These are phyloP conservation scores for Poeciliopsis turneri DNA, from an alignment of 2,797 vertebrate genomes.

Conservation along the genomic window DNA sequence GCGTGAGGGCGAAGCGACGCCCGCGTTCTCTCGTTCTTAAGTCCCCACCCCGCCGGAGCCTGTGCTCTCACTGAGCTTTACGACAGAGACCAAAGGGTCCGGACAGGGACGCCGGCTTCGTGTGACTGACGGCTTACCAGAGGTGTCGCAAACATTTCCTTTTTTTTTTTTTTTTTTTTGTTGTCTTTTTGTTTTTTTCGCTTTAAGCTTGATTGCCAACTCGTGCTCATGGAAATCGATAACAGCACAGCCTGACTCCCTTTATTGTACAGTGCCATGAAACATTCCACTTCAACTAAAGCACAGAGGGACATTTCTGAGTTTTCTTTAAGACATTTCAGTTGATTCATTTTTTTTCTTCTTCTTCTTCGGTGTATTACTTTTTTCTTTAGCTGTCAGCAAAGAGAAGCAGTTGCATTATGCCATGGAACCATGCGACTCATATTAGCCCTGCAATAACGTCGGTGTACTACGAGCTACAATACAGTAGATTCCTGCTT, in stretches of 20 bases:
- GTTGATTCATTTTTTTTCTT: constrained; percentile 17
- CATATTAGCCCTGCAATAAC: constrained; percentile 73
- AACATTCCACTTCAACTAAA: constrained; percentile 77
- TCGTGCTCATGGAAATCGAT: constrained; percentile 61
- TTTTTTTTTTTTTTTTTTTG: constrained; percentile 41
- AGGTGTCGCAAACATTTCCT: constrained; percentile 46
- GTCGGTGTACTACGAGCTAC: constrained; percentile 54
- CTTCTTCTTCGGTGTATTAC: constrained; percentile 27
- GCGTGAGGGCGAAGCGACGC: constrained; percentile 60
- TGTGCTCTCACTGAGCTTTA: constrained; percentile 54
- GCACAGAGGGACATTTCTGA: constrained; percentile 72
- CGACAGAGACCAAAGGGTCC: constrained; percentile 76
- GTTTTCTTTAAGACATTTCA: constrained; percentile 36
- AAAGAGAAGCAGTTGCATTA: constrained; percentile 45
- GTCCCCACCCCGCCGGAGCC: constrained; percentile 49
- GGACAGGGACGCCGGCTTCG: constrained; percentile 59
- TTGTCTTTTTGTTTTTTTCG: background rate
- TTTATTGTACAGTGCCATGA: constrained; percentile 80
- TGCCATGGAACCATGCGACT: constrained; percentile 50
- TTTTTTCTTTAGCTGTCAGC: constrained; percentile 28
- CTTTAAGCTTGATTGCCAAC: constrained; percentile 53
- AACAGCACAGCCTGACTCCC: constrained; percentile 74
- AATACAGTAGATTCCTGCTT: constrained; percentile 24
- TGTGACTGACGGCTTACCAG: constrained; percentile 52
- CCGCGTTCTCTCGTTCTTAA: constrained; percentile 67